A percentile compares a stretch with the other conserved stretches of the same genome.
Conservation (phyloP, 1,140 invertebrate genomes). For the Habropoda laboriosa region DNA sequence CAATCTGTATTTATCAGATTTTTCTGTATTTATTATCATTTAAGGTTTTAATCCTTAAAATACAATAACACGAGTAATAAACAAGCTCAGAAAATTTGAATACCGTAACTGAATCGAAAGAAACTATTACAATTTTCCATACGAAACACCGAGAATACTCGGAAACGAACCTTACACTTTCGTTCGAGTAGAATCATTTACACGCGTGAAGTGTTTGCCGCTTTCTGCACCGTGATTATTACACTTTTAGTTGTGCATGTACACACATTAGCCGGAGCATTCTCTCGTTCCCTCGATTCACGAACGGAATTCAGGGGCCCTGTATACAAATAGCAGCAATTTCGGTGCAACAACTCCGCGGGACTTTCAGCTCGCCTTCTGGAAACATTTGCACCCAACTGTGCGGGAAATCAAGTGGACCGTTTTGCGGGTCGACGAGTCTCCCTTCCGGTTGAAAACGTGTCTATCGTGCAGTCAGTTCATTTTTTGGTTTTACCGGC, state of each 20-base stretch:
- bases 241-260: not conserved
- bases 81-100: too few relatives aligned
- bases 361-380: slow-evolving; percentile 30
- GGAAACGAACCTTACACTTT: not conserved
- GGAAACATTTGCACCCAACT: slow-evolving; percentile 24
- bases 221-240: not conserved
- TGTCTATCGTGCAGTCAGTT: not conserved
- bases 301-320: slow-evolving; percentile 15
- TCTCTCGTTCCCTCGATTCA: slow-evolving; percentile 27
- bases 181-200: not conserved
- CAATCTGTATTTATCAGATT: too few relatives aligned
- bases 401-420: slow-evolving; percentile 23
- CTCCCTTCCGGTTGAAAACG: not conserved
- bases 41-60: too few relatives aligned
- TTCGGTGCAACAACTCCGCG: slow-evolving; percentile 25
- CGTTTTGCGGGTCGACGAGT: not conserved
- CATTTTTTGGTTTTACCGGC: not conserved
- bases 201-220: not conserved
- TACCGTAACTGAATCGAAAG: too few relatives aligned
- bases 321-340: slow-evolving; percentile 44
- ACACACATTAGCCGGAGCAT: not conserved
- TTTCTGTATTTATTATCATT: too few relatives aligned
- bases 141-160: too few relatives aligned
- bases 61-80: too few relatives aligned
- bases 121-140: too few relatives aligned